These are phyloP conservation scores for Phaedon cochleariae DNA, from an alignment of 2,888 invertebrate species.

Conservation along the genomic window DNA sequence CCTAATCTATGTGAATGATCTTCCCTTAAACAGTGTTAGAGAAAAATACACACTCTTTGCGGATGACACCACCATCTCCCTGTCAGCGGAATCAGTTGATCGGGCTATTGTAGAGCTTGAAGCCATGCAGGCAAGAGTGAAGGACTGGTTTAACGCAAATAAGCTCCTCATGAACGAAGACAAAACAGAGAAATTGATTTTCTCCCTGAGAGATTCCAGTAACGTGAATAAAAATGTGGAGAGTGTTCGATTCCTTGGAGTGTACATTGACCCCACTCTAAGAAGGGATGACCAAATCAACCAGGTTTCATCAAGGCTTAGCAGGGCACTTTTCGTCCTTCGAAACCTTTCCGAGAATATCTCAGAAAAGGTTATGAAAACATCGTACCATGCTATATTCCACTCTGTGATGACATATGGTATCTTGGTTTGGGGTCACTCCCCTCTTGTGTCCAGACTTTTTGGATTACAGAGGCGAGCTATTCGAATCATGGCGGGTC, in stretches of 20 bases:
- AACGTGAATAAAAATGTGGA: no score
- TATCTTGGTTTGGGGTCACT: no score
- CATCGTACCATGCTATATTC: no score
- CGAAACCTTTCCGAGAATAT: not conserved
- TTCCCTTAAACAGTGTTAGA: not conserved
- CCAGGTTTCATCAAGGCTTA: no score
- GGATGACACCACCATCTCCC: not conserved
- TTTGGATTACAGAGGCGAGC: not conserved
- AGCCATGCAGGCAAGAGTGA: not conserved
- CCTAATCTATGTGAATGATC: not conserved
- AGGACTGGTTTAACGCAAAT: not conserved
- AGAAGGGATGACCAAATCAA: no score
- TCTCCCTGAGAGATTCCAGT: conserved; percentile 4
- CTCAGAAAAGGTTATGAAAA: not conserved
- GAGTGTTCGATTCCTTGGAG: no score
- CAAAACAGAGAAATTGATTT: conserved; percentile 13
- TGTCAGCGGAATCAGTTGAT: no score
- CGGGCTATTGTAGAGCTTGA: no score
- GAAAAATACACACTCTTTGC: not conserved
- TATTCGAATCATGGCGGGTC: not conserved
- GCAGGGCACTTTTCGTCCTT: not conserved
- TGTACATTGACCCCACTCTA: no score
- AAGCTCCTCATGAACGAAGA: conserved; percentile 5
- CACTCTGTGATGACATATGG: no score
- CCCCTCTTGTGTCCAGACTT: no score